phyloP scores from a whole-genome alignment of 2,888 invertebrate species.

The Plusia festucae region DNA sequence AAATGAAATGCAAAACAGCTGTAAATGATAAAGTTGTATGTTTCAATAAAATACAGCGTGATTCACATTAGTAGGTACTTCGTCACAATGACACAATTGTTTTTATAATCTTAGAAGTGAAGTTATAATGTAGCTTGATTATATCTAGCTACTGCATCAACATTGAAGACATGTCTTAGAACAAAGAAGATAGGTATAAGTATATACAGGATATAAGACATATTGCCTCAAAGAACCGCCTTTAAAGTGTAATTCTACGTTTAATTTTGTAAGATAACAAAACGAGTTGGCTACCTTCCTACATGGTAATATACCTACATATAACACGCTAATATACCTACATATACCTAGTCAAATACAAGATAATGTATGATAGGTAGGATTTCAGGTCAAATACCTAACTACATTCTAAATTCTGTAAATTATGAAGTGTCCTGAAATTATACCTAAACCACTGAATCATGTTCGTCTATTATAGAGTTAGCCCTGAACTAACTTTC shows the following conservation, averaged over 20 bases:
- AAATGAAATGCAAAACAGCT: conserved; percentile 45
- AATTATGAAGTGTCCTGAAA: not conserved
- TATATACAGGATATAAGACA: no score
- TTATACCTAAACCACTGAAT: not conserved
- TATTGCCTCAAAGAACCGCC: not conserved
- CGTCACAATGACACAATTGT: not conserved
- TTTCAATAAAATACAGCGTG: conserved; percentile 3
- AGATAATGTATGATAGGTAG: no score
- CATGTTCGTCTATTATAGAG: not conserved
- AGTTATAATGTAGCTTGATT: not conserved
- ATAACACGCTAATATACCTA: no score
- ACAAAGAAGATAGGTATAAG: no score
- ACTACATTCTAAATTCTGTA: no score
- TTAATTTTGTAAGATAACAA: no score
- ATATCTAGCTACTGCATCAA: not conserved
- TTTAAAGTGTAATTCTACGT: not conserved
- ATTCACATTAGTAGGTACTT: not conserved
- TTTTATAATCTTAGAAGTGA: not conserved
- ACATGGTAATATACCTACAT: no score
- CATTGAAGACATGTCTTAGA: not conserved
- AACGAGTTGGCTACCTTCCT: no score
- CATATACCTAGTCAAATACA: no score
- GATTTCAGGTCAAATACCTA: no score
- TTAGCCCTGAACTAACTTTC: conserved; percentile 54
- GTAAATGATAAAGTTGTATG: not conserved